phyloP scores from a whole-genome alignment of 2,888 invertebrate species.

The Parnassius smintheus region DNA sequence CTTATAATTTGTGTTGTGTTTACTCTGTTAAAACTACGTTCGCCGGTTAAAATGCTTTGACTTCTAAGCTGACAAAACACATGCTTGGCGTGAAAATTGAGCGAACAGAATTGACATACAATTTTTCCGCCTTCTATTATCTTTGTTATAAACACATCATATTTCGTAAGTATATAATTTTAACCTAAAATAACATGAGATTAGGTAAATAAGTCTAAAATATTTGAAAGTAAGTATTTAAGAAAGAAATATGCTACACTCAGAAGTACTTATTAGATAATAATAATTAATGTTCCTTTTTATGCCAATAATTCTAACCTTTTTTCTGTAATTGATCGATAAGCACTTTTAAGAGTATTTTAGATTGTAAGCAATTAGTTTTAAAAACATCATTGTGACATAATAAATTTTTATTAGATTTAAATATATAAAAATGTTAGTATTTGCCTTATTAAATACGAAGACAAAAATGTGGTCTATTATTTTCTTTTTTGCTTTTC shows the following conservation, averaged over 20 bases:
- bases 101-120: too few relatives aligned
- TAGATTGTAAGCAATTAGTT: conserved; percentile 30
- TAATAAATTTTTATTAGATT: conserved; percentile 31
- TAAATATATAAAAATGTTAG: conserved; percentile 14
- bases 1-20: too few relatives aligned
- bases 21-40: too few relatives aligned
- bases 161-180: too few relatives aligned
- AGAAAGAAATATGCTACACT: conserved; percentile 18
- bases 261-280: conserved; percentile 37
- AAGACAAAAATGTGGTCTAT: background rate
- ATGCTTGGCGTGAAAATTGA: too few relatives aligned
- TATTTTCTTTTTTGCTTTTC: too few relatives aligned
- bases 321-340: conserved; percentile 28
- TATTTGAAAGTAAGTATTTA: background rate
- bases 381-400: conserved; percentile 32
- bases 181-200: too few relatives aligned
- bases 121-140: too few relatives aligned
- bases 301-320: conserved; percentile 15
- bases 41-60: too few relatives aligned
- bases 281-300: conserved; percentile 24
- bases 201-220: background rate
- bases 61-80: too few relatives aligned
- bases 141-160: too few relatives aligned
- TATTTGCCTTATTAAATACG: conserved; percentile 26
- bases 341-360: conserved; percentile 37